These are phyloP conservation scores for Pachyramphus minor DNA, from an alignment of 2,113 vertebrate genomes.

Conservation along the genomic window DNA sequence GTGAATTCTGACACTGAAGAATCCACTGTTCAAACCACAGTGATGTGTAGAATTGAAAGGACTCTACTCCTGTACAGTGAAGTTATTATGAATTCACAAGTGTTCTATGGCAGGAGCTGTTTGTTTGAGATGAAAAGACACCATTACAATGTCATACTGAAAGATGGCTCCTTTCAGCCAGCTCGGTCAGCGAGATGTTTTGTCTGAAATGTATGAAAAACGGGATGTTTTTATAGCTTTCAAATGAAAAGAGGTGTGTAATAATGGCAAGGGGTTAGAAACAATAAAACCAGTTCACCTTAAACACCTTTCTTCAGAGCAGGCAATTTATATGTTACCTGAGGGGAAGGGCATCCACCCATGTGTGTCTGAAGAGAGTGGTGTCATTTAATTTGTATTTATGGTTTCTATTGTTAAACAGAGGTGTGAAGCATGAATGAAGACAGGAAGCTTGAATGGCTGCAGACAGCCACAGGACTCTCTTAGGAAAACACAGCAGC, in stretches of 20 bases:
- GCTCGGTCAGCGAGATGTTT: background rate
- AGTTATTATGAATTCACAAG: conserved; percentile 2
- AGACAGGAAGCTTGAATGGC: background rate
- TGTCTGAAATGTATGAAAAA: conserved; percentile 29
- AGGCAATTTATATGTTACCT: conserved; percentile 8
- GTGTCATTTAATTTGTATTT: background rate
- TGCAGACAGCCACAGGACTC: background rate
- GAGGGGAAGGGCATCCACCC: conserved; percentile 31
- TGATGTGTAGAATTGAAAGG: background rate
- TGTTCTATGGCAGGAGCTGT: background rate
- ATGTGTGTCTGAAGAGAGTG: background rate
- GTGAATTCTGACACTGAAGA: conserved; percentile 6
- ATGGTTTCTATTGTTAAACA: background rate
- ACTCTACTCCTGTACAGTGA: background rate
- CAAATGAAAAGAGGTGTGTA: conserved; percentile 5
- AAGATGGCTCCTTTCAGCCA: conserved; percentile 23
- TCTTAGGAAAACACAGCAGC: background rate
- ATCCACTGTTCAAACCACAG: background rate
- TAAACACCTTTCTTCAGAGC: background rate
- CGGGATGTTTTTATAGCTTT: conserved; percentile 1
- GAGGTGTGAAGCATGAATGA: background rate
- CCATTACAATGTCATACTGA: conserved; percentile 45
- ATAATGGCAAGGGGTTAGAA: conserved; percentile 21
- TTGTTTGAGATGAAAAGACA: conserved; percentile 40
- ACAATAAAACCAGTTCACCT: conserved; percentile 23